Conservation (phyloP, 2,888 invertebrate species). For the Nymphalis polychloros region DNA sequence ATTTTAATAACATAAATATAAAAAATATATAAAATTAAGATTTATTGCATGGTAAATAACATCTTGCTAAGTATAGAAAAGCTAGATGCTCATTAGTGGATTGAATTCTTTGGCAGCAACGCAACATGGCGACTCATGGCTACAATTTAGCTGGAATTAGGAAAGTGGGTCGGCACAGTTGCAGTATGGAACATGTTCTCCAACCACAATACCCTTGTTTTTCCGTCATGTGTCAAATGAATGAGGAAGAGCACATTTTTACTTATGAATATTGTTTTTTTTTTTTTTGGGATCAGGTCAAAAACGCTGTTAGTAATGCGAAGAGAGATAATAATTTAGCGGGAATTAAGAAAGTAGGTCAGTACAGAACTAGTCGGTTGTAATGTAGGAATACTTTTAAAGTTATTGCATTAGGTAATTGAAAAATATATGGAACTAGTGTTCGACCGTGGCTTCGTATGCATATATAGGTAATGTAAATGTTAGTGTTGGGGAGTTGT, state of each 20-base stretch:
- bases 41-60: too few species aligned
- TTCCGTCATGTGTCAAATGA: constrained; percentile 15
- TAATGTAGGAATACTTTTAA: constrained; percentile 26
- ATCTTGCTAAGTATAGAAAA: neutral
- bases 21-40: too few species aligned
- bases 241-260: constrained; percentile 25
- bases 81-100: constrained; percentile 15
- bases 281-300: constrained; percentile 13
- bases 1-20: neutral
- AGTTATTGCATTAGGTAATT: constrained; percentile 15
- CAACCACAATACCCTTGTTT: constrained; percentile 36
- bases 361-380: constrained; percentile 26
- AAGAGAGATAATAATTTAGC: constrained; percentile 47
- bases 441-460: too few species aligned
- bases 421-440: neutral
- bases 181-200: constrained; percentile 29
- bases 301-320: constrained; percentile 24
- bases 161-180: constrained; percentile 49
- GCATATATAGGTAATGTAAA: too few species aligned
- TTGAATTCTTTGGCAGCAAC: constrained; percentile 28
- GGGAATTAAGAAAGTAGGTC: constrained; percentile 56
- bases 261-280: constrained; percentile 15
- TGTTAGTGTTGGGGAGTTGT: too few species aligned
- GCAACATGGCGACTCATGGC: constrained; percentile 24
- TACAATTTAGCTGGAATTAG: constrained; percentile 54